phyloP scores from a whole-genome alignment of 2,888 invertebrate genomes.

The Petrolisthes manimaculis region DNA sequence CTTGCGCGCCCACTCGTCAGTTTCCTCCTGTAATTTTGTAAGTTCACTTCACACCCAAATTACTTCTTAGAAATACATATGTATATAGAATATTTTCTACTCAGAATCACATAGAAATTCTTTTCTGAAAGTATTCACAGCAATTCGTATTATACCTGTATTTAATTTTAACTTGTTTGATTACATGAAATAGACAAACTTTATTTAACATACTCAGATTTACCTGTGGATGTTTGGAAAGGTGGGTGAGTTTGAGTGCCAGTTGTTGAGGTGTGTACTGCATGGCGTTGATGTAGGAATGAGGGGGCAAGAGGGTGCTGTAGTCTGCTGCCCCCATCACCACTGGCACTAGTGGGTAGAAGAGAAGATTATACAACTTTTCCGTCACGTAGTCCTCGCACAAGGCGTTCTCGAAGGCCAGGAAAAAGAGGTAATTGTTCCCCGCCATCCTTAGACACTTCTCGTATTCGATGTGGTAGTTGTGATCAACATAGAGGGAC shows the following conservation, averaged over 20 bases:
- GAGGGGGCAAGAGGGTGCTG: slow-evolving; percentile 23
- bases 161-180: too few species aligned
- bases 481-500: not conserved
- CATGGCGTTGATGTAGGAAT: slow-evolving; percentile 47
- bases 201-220: not conserved
- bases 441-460: slow-evolving; percentile 23
- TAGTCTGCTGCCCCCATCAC: not conserved
- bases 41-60: too few species aligned
- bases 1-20: too few species aligned
- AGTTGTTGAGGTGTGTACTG: slow-evolving; percentile 42
- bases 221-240: not conserved
- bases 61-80: too few species aligned
- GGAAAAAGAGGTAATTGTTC: slow-evolving; percentile 19
- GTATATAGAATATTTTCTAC: too few species aligned
- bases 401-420: slow-evolving; percentile 29
- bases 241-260: slow-evolving; percentile 6
- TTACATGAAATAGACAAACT: too few species aligned
- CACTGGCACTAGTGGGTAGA: not conserved
- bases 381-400: not conserved
- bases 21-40: too few species aligned
- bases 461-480: not conserved
- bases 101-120: too few species aligned
- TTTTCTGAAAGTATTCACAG: too few species aligned
- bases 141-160: too few species aligned
- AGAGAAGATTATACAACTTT: not conserved